Conservation (phyloP, 2,888 invertebrate genomes). For the Ophion ventricosus region DNA sequence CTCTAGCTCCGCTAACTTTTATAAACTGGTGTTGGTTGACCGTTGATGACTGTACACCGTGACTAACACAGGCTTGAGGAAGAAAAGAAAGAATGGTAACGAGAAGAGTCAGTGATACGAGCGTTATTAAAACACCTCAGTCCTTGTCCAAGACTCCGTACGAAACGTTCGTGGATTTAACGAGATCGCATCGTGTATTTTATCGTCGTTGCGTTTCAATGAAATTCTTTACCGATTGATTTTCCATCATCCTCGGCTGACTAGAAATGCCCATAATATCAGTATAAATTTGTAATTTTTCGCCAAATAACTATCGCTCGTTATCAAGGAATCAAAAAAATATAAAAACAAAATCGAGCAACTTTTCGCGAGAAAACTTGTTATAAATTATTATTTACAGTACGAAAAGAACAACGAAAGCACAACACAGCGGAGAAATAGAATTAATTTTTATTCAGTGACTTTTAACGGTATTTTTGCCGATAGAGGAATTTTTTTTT, state of each 20-base stretch:
- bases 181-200: background rate
- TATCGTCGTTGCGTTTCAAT: background rate
- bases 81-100: slow-evolving; percentile 11
- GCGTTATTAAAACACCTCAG: slow-evolving; percentile 61
- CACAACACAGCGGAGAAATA: background rate
- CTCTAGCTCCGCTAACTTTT: slow-evolving; percentile 5
- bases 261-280: background rate
- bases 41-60: slow-evolving; percentile 19
- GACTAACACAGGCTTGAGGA: slow-evolving; percentile 7
- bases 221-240: background rate
- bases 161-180: slow-evolving; percentile 47
- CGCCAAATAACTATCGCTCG: no score
- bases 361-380: background rate
- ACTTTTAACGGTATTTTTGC: background rate
- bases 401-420: background rate
- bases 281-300: background rate
- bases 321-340: no score
- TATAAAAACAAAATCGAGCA: background rate
- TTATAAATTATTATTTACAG: background rate
- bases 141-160: slow-evolving; percentile 49
- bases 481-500: background rate
- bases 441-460: background rate
- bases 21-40: slow-evolving; percentile 37
- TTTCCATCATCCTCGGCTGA: background rate
- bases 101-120: slow-evolving; percentile 25